A percentile compares a stretch with the other conserved stretches of the same genome.
These are phyloP conservation scores for Zhuqinia jingwanae DNA, from an alignment of 2,888 invertebrate genomes.

Conservation along the genomic window DNA sequence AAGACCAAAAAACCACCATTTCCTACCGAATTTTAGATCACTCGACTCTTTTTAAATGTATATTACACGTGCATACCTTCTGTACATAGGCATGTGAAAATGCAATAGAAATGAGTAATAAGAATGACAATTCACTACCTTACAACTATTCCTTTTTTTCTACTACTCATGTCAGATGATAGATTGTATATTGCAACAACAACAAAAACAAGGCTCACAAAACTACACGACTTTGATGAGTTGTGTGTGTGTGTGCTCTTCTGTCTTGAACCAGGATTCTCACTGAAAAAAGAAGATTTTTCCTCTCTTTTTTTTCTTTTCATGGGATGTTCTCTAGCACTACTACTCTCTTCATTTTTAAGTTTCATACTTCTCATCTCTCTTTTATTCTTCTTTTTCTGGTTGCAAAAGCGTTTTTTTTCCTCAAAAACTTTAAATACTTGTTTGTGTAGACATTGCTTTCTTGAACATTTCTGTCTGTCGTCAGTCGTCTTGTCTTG, in stretches of 20 bases:
- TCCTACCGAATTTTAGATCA: too few species aligned
- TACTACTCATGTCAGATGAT: constrained; percentile 63
- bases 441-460: constrained; percentile 24
- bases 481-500: constrained; percentile 63
- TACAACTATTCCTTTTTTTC: constrained; percentile 50
- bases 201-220: too few species aligned
- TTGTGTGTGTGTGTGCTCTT: constrained; percentile 59
- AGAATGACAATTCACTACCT: constrained; percentile 2
- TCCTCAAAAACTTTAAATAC: constrained; percentile 38
- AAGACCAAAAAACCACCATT: too few species aligned
- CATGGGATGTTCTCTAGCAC: neutral
- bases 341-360: neutral
- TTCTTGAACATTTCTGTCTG: constrained; percentile 57
- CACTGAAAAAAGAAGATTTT: constrained; percentile 38
- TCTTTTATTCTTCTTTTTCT: constrained; percentile 4
- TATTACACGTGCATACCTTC: too few species aligned
- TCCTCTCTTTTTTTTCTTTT: constrained; percentile 5
- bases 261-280: constrained; percentile 61
- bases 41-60: too few species aligned
- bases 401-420: constrained; percentile 12
- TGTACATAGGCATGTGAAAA: too few species aligned
- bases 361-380: constrained; percentile 29
- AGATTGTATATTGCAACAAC: constrained; percentile 50
- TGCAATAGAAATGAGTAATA: constrained; percentile 11
- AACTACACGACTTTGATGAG: constrained; percentile 58